Base-by-base conservation (phyloP, 2,888 invertebrate species). In the Lepeophtheirus nordmannii region DNA sequence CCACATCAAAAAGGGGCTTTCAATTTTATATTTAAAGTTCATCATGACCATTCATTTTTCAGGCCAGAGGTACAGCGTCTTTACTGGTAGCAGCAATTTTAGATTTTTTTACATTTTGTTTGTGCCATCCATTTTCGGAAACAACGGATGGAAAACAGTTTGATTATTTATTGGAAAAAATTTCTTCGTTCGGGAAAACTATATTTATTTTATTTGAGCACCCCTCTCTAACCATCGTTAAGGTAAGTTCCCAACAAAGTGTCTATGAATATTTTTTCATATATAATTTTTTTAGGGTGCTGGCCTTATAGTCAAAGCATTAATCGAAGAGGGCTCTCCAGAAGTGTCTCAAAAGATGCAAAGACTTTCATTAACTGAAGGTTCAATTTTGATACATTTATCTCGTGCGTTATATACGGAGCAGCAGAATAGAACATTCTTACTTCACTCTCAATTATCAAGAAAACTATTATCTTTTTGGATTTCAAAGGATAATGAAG, bases 121-220 rank as follows among this genome's bases (percentile, higher is more conserved):
- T 98, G 57, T 99, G 98, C 78, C 92, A 96, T 69, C 98, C 98
- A 7, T 98, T 97, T 78, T 92, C 93, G 74, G 98, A 99, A 78
- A 99, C 98, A 7, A 98, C 98, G 0, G 93, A 96, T 74, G 92
- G 93, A 63, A 89, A 89, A 74, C 90, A 91, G 74, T 94, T 94
- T 76, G 97, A 98, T 76, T 84, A 84, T 71, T 79, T 97, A 65
- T 77, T 97, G 30, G 90, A 92, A 77, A 85, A 97, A 83, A 94
- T 97, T 1, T 92, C 98, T 7, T 83, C 85, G 65, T 82, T 89
- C 70, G 97, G 97, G 9, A 82, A 23, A 63, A 68, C 56, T 10
- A 40, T 64, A 37, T 61, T 40, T 3, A 14, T 30, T 14, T 40
- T 62, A 38, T 59, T 71, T 0, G 79, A 90, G 85, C 94, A 96